Evolutionary conservation across 2,797 vertebrate species (phyloP).

Genomic region (Sebastes oblongus): DNA sequence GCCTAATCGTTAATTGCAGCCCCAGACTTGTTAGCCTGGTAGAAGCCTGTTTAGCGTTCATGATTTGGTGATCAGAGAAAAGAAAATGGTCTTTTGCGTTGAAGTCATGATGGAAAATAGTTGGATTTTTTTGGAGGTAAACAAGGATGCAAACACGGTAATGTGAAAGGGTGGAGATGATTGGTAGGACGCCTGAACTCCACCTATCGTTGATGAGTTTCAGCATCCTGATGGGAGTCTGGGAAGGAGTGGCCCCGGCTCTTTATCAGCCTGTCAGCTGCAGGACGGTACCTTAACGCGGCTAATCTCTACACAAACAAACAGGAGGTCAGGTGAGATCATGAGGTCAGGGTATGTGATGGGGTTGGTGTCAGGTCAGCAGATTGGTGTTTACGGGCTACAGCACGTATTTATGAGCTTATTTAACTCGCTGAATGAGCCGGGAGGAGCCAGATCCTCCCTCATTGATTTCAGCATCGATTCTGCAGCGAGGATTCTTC

Average conservation of each 20-base stretch:
- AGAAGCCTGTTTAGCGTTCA: background rate
- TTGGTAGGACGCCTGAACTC: accelerated
- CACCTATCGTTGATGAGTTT: background rate
- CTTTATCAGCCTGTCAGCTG: background rate
- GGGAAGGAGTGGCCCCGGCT: background rate
- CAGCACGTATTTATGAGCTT: conserved; percentile 1
- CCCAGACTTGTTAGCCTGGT: background rate
- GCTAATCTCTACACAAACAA: background rate
- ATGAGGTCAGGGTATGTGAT: background rate
- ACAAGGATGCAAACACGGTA: background rate
- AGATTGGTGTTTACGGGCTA: background rate
- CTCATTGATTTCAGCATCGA: conserved; percentile 19
- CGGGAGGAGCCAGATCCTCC: background rate
- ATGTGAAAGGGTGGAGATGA: background rate
- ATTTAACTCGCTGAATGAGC: conserved; percentile 13
- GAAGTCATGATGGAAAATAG: background rate
- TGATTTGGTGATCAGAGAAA: too few species aligned
- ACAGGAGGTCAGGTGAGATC: background rate
- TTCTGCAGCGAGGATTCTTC: background rate
- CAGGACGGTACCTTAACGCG: background rate
- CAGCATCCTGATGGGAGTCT: background rate
- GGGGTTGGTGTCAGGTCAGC: background rate
- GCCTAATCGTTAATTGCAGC: too few species aligned
- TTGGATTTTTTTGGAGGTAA: background rate
- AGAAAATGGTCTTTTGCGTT: background rate